phyloP scores from a whole-genome alignment of 2,797 vertebrate species.

The Xiphorhynchus erythropygius region DNA sequence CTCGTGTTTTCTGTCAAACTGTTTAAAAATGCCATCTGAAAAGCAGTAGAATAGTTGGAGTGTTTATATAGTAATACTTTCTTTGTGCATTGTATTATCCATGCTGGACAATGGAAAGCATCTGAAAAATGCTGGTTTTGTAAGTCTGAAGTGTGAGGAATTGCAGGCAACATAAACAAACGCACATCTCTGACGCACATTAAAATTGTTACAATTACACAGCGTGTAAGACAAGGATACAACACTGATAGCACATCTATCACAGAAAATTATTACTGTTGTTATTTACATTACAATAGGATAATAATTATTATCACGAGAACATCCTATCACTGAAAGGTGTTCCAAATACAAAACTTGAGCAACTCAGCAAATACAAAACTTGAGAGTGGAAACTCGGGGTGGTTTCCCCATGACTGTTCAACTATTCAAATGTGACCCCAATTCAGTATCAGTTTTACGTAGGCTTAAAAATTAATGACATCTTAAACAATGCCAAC shows the following conservation, averaged over 20 bases:
- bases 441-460: background rate
- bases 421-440: background rate
- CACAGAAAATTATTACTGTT: background rate
- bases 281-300: background rate
- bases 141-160: conserved; percentile 40
- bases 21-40: conserved; percentile 56
- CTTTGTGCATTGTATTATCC: conserved; percentile 28
- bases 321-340: background rate
- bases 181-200: background rate
- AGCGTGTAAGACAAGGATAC: background rate
- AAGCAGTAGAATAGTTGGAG: conserved; percentile 32
- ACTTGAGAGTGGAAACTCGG: background rate
- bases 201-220: background rate
- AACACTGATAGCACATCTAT: background rate
- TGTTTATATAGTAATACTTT: conserved; percentile 43
- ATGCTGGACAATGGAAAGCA: conserved; percentile 56
- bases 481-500: background rate
- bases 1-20: conserved; percentile 34
- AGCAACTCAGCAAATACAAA: background rate
- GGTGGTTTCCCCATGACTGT: background rate
- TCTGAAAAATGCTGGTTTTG: conserved; percentile 57
- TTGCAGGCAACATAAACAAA: conserved; percentile 23
- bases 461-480: background rate
- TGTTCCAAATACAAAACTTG: background rate
- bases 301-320: background rate